Base-by-base conservation (phyloP, 2,888 invertebrate genomes). In the Steinernema carpocapsae region DNA sequence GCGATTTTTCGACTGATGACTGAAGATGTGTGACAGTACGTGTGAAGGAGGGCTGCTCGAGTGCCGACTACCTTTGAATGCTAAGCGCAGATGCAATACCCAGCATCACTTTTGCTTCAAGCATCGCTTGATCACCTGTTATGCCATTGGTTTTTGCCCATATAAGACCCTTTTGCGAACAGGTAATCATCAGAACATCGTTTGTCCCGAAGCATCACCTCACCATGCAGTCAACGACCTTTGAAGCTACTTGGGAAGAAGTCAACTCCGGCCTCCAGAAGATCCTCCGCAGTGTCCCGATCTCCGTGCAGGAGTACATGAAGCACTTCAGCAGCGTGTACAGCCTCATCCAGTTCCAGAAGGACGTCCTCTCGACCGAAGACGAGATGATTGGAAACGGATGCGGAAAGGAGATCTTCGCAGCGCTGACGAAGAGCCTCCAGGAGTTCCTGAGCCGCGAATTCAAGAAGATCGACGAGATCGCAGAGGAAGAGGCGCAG, bases 391-490 rank as follows among this genome's bases (percentile, higher is more conserved):
- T 52, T 12, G 52, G 52, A n/a, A 22, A 24, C 1, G 52, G 52
- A 12, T 10, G 10, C 2, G 19, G 22, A 10, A 22, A 2, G 7
- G 12, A 19, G 22, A 22, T 52, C 52, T 52, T 19, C 24, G 24
- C 19, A 12, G 52, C 52, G 1, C 19, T 24, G 24, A 22, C 10
- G 12, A 3, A 1, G 22, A 19, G 19, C 52, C 19, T 52, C 24
- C 19, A 12, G 52, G 2, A 2, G 1, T 24, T 22, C 52, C 12
- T 52, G 22, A 7, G 22, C 22, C 6, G 22, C 3, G 52, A 17
- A 2, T 24, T 52, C 24, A 19, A 52, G 52, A 24, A 99, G 96
- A 48, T 48, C 48, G 4, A 19, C 48, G 48, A n/a, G 48, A 48
- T 48, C 19, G 6, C 6, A 14, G 48, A 48, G 14, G 48, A 48